Conservation (phyloP, 2,888 invertebrate species). For the Tiphia femorata region DNA sequence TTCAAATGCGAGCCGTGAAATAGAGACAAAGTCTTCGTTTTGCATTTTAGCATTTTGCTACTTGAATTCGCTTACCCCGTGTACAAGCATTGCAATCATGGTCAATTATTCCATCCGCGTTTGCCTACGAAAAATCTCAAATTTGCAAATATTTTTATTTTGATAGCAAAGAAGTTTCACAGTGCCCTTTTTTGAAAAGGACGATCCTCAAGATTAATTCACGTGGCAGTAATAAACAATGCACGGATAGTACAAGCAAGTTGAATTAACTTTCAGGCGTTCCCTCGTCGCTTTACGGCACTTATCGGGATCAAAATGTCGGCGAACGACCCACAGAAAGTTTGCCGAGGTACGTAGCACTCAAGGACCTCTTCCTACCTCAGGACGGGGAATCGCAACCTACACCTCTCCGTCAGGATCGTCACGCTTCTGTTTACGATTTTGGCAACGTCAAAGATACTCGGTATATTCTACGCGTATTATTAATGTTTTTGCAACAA, state of each 20-base stretch:
- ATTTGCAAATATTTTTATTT: too few species aligned
- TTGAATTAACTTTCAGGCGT: slow-evolving; percentile 62
- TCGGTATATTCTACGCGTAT: background rate
- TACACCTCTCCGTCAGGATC: slow-evolving; percentile 5
- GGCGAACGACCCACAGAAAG: slow-evolving; percentile 44
- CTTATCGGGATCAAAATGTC: slow-evolving; percentile 68
- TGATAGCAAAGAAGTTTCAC: too few species aligned
- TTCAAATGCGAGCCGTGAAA: too few species aligned
- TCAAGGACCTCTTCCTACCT: slow-evolving; percentile 57
- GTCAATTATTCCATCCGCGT: too few species aligned
- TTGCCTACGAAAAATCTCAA: too few species aligned
- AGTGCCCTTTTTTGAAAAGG: too few species aligned
- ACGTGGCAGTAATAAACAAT: background rate
- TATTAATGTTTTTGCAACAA: background rate
- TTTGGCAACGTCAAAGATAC: background rate
- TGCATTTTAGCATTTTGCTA: too few species aligned
- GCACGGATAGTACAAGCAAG: background rate
- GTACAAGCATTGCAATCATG: too few species aligned
- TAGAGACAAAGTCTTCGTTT: too few species aligned
- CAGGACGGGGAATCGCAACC: slow-evolving; percentile 18
- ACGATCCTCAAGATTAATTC: too few species aligned
- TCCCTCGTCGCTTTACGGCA: slow-evolving; percentile 70
- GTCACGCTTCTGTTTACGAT: slow-evolving; percentile 13
- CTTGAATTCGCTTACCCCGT: too few species aligned
- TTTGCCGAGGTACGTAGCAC: slow-evolving; percentile 53